Evolutionary conservation across 2,888 invertebrate species (phyloP).

Genomic region (Lobophora halterata): DNA sequence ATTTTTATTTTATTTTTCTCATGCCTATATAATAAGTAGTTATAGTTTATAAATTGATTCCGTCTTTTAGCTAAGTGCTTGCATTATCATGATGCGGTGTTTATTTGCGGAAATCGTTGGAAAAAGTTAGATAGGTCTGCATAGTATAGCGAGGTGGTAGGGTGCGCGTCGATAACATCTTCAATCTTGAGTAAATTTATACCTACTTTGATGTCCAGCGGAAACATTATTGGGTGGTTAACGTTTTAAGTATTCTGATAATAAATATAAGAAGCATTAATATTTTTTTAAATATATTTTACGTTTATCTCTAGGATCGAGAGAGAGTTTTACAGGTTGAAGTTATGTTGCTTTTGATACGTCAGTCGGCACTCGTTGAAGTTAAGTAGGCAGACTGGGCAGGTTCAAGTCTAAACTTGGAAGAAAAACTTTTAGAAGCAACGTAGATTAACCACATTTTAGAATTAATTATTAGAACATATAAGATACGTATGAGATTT

Average conservation of each 20-base stretch:
- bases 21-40: conserved; percentile 22
- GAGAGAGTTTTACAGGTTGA: conserved; percentile 6
- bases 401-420: too few species aligned
- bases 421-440: too few species aligned
- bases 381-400: conserved; percentile 7
- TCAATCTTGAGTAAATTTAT: conserved; percentile 18
- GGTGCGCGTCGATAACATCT: conserved; percentile 20
- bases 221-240: conserved; percentile 18
- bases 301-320: neutral
- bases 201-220: conserved; percentile 18
- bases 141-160: conserved; percentile 4
- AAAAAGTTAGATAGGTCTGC: conserved; percentile 3
- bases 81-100: conserved; percentile 6
- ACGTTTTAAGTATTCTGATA: conserved; percentile 18
- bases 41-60: conserved; percentile 3
- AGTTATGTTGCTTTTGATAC: conserved; percentile 2
- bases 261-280: conserved; percentile 7
- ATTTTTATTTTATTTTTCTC: conserved; percentile 50
- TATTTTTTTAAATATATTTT: neutral
- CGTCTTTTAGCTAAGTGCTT: conserved; percentile 7
- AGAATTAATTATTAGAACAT: too few species aligned
- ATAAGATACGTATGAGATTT: too few species aligned
- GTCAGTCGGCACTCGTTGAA: conserved; percentile 9
- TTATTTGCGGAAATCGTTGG: conserved; percentile 12
- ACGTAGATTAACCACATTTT: too few species aligned